phyloP scores from a whole-genome alignment of 1,140 invertebrate genomes.

The Trachymyrmex cornetzi region DNA sequence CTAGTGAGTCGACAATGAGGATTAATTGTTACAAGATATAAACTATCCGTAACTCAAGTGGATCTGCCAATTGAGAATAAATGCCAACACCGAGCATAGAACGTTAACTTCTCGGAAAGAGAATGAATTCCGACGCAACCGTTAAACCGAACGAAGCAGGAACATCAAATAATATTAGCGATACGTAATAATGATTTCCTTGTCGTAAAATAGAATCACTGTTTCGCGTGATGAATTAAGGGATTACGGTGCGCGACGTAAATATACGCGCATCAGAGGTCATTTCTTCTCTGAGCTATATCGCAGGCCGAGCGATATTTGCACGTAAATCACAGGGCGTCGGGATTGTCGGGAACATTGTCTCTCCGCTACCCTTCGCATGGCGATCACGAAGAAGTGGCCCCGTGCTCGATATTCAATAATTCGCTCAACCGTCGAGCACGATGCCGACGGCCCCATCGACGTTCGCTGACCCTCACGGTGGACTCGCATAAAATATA shows the following conservation, averaged over 20 bases:
- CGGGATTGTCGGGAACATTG: constrained; percentile 63
- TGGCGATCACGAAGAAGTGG: constrained; percentile 68
- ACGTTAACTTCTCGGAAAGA: constrained; percentile 7
- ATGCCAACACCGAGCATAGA: background rate
- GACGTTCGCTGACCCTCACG: constrained; percentile 59
- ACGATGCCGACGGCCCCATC: constrained; percentile 29
- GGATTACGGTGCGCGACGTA: background rate
- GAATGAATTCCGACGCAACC: background rate
- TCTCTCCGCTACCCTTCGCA: constrained; percentile 63
- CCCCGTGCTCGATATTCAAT: constrained; percentile 80
- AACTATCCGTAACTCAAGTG: constrained; percentile 29
- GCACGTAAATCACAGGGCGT: constrained; percentile 57
- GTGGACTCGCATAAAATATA: constrained; percentile 76
- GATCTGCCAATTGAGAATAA: constrained; percentile 25
- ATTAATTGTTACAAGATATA: constrained; percentile 54
- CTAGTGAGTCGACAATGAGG: background rate
- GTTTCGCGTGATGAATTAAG: background rate
- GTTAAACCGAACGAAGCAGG: background rate
- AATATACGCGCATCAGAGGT: constrained; percentile 21
- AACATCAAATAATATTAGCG: background rate
- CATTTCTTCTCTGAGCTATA: constrained; percentile 21
- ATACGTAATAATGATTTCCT: background rate
- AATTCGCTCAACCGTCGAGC: constrained; percentile 70
- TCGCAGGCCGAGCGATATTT: constrained; percentile 16
- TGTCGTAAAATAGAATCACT: background rate